These are phyloP conservation scores for Agonopterix alstromeriana DNA, from an alignment of 2,888 invertebrate genomes.

Conservation along the genomic window DNA sequence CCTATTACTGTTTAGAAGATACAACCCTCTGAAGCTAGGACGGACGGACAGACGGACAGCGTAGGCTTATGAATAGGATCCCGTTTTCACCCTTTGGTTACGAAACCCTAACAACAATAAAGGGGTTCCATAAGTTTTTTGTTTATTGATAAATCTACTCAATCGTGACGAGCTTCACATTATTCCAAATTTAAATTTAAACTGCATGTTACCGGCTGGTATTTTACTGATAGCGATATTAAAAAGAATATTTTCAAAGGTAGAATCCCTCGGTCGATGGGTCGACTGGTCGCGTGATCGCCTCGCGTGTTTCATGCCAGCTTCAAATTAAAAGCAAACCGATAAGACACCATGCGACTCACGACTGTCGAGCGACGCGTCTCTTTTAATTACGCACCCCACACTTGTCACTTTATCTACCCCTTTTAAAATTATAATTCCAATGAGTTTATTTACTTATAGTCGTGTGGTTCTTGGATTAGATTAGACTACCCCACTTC, in stretches of 20 bases:
- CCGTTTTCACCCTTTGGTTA: no score
- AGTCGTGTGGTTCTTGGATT: no score
- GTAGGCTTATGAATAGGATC: no score
- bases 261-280: conserved; percentile 40
- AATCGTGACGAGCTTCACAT: conserved; percentile 20
- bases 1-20: no score
- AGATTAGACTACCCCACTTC: no score
- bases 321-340: conserved; percentile 70
- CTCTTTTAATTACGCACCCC: conserved; percentile 74
- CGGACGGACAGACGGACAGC: no score
- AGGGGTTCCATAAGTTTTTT: conserved; percentile 41
- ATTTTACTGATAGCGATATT: conserved; percentile 40
- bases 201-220: conserved; percentile 8
- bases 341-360: conserved; percentile 71
- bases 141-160: conserved; percentile 34
- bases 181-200: conserved; percentile 12
- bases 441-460: no score
- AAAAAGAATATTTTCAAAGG: conserved; percentile 57
- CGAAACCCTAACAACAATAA: no score
- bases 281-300: conserved; percentile 60
- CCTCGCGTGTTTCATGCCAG: conserved; percentile 69
- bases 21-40: no score
- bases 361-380: conserved; percentile 67
- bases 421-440: conserved; percentile 41
- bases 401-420: conserved; percentile 50